Conservation (phyloP, 2,888 invertebrate species). For the Agrotis segetum region DNA sequence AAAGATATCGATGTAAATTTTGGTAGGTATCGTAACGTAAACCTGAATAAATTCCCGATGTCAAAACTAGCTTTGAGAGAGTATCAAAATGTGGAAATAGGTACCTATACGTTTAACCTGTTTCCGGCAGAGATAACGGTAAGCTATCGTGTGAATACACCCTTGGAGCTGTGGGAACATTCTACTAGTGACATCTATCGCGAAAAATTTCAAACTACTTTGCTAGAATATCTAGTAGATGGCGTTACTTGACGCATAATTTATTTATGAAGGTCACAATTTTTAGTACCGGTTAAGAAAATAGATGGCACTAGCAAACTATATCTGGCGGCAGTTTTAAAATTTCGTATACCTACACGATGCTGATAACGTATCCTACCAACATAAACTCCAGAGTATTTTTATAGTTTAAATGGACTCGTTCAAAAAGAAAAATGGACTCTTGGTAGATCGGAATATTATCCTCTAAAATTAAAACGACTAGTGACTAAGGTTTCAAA, state of each 20-base stretch:
- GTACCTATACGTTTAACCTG: slow-evolving; percentile 26
- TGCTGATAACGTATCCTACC: not conserved
- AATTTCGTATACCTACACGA: not conserved
- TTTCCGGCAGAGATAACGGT: slow-evolving; percentile 61
- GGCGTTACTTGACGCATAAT: slow-evolving; percentile 24
- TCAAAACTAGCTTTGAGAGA: slow-evolving; percentile 12
- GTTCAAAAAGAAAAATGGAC: too few relatives aligned
- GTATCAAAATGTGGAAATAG: slow-evolving; percentile 40
- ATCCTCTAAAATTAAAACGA: not conserved
- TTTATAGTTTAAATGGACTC: not conserved
- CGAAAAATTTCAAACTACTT: slow-evolving; percentile 28
- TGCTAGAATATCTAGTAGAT: slow-evolving; percentile 29
- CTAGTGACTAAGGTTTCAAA: not conserved
- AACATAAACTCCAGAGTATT: not conserved
- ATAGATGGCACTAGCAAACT: slow-evolving; percentile 50
- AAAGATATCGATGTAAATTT: slow-evolving; percentile 6
- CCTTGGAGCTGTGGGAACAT: slow-evolving; percentile 63
- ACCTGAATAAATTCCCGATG: slow-evolving; percentile 2
- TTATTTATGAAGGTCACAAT: slow-evolving; percentile 13
- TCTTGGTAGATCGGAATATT: not conserved
- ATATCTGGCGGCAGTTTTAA: slow-evolving; percentile 39
- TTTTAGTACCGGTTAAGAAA: not conserved
- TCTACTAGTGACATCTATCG: slow-evolving; percentile 61
- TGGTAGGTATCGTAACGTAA: not conserved
- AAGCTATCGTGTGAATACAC: slow-evolving; percentile 64